These are phyloP conservation scores for Temnothorax nylanderi DNA, from an alignment of 1,140 invertebrate genomes.

Conservation along the genomic window DNA sequence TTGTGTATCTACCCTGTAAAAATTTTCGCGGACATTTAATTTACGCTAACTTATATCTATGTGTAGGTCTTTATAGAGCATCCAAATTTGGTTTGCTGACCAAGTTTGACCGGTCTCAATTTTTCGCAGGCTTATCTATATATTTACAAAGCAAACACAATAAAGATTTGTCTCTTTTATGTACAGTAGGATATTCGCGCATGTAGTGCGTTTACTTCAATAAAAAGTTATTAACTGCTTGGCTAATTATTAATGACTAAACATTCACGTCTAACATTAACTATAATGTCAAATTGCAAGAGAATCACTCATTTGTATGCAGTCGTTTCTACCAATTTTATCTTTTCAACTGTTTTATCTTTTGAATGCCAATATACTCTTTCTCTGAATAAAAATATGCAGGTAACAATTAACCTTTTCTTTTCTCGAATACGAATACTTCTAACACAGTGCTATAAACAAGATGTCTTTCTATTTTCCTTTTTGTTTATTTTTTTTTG, in stretches of 20 bases:
- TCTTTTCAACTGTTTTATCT: background rate
- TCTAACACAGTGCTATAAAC: background rate
- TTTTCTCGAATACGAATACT: background rate
- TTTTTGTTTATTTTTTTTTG: background rate
- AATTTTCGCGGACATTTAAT: conserved; percentile 5
- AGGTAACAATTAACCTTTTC: background rate
- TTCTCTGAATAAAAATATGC: background rate
- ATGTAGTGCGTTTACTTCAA: background rate
- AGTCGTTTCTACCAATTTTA: background rate
- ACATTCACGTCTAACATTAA: background rate
- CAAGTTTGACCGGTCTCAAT: conserved; percentile 9
- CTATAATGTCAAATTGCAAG: conserved; percentile 4
- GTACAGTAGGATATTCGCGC: background rate
- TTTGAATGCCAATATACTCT: background rate
- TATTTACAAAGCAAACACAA: background rate
- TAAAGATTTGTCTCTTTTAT: conserved; percentile 3
- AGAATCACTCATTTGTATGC: background rate
- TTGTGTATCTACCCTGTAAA: conserved; percentile 41
- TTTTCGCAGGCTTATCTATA: background rate
- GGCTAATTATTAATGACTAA: conserved; percentile 2
- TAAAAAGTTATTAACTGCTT: background rate
- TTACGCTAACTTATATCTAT: conserved; percentile 35
- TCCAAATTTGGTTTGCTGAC: background rate
- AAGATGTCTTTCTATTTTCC: too few relatives aligned
- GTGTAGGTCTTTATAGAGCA: background rate